Evolutionary conservation across 2,797 vertebrate species (phyloP).

Genomic region (Thunnus albacares): DNA sequence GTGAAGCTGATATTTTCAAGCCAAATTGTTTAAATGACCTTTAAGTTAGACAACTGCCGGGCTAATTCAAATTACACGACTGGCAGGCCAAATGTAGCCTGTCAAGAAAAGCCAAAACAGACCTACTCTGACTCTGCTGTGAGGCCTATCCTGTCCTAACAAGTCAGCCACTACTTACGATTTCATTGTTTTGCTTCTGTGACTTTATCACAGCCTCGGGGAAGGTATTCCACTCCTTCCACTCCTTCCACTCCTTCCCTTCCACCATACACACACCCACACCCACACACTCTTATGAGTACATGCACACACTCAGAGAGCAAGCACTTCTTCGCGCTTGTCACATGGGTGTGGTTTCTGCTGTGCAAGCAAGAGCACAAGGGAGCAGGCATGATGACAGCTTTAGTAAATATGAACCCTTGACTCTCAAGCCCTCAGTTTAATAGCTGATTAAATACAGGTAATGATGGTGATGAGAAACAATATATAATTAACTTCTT

Average conservation of each 20-base stretch:
- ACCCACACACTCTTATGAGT: slow-evolving; percentile 6
- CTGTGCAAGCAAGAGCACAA: slow-evolving; percentile 69
- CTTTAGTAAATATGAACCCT: slow-evolving; percentile 67
- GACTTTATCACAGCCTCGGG: slow-evolving; percentile 78
- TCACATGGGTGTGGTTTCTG: slow-evolving; percentile 75
- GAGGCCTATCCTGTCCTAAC: slow-evolving; percentile 70
- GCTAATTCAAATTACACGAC: neutral
- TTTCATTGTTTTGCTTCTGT: slow-evolving; percentile 61
- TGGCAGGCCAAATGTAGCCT: slow-evolving; percentile 24
- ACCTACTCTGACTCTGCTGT: slow-evolving; percentile 22
- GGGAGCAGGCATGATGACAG: slow-evolving; percentile 61
- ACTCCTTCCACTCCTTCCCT: slow-evolving; percentile 11
- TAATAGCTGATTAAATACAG: slow-evolving; percentile 63
- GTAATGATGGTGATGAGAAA: slow-evolving; percentile 29
- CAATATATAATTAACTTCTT: slow-evolving; percentile 35
- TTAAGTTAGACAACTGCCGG: slow-evolving; percentile 33
- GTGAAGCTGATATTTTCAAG: slow-evolving; percentile 22
- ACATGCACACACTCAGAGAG: slow-evolving; percentile 29
- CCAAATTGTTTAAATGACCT: slow-evolving; percentile 30
- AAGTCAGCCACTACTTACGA: slow-evolving; percentile 56
- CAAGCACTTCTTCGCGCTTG: slow-evolving; percentile 67
- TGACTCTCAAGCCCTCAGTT: slow-evolving; percentile 44
- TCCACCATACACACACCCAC: slow-evolving; percentile 46
- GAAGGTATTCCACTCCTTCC: slow-evolving; percentile 74
- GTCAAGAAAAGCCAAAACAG: slow-evolving; percentile 23